These are phyloP conservation scores for Hydrocynus forskahlii DNA, from an alignment of 2,797 vertebrate genomes.

Conservation along the genomic window DNA sequence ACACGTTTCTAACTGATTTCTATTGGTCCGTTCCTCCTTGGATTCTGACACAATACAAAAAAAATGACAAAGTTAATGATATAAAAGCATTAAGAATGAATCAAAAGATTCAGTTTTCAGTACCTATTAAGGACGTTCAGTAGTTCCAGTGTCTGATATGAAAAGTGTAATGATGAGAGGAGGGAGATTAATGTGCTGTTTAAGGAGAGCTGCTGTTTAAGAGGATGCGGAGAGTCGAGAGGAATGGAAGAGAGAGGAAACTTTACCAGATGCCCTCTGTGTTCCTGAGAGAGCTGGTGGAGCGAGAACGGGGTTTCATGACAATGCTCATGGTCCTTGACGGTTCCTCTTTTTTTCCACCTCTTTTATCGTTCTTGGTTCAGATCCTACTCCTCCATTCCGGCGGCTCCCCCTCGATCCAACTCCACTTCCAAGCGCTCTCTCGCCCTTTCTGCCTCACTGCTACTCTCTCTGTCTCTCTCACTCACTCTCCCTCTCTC, in stretches of 20 bases:
- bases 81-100: too few relatives aligned
- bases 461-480: conserved; percentile 4
- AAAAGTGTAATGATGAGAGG: too few relatives aligned
- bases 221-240: background rate
- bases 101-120: too few relatives aligned
- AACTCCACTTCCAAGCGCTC: conserved; percentile 10
- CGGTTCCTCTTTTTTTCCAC: background rate
- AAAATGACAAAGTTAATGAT: too few relatives aligned
- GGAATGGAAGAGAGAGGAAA: conserved; percentile 39
- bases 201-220: background rate
- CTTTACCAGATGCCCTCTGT: conserved; percentile 82
- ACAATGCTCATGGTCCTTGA: conserved; percentile 82
- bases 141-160: too few relatives aligned
- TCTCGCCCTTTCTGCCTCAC: background rate
- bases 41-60: too few relatives aligned
- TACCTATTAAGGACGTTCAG: too few relatives aligned
- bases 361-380: background rate
- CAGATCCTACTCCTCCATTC: conserved; percentile 12
- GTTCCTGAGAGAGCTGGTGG: conserved; percentile 86
- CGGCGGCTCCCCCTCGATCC: conserved; percentile 21
- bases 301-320: conserved; percentile 87
- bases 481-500: background rate
- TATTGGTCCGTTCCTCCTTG: too few relatives aligned
- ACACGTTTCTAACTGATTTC: too few relatives aligned
- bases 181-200: background rate